phyloP scores from a whole-genome alignment of 2,797 vertebrate species.

The Balearica regulorum region DNA sequence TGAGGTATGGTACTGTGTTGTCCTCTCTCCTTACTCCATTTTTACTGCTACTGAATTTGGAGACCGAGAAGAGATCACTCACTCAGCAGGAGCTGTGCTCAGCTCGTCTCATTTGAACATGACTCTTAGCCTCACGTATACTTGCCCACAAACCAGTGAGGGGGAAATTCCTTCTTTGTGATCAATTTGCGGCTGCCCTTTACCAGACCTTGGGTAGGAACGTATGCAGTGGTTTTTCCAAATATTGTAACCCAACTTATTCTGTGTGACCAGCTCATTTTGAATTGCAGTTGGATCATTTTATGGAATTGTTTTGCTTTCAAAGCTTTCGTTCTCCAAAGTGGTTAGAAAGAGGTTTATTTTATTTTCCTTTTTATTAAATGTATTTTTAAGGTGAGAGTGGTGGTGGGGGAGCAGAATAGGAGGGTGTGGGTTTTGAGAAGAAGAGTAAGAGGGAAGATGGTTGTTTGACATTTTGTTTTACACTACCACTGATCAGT shows the following conservation, averaged over 20 bases:
- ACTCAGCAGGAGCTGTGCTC: not conserved
- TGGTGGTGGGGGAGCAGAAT: not conserved
- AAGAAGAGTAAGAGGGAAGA: not conserved
- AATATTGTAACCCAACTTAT: constrained; percentile 32
- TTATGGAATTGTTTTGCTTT: constrained; percentile 54
- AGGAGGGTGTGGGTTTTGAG: not conserved
- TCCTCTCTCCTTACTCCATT: not conserved
- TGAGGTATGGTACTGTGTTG: not conserved
- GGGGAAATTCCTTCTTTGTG: constrained; percentile 58
- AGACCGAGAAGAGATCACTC: not conserved
- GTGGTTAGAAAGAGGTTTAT: constrained; percentile 7
- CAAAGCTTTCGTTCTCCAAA: constrained; percentile 32
- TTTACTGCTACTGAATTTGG: not conserved
- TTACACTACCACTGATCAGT: constrained; percentile 9
- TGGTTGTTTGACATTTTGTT: constrained; percentile 18
- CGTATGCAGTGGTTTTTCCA: constrained; percentile 44
- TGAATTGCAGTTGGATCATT: constrained; percentile 36
- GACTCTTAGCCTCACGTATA: constrained; percentile 1
- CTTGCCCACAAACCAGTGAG: constrained; percentile 21
- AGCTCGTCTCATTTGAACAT: not conserved
- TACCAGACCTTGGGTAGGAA: constrained; percentile 26
- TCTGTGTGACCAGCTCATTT: constrained; percentile 4
- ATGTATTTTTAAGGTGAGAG: constrained; percentile 44
- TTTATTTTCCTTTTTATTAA: constrained; percentile 37
- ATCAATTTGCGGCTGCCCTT: constrained; percentile 60